Conservation (phyloP, 2,888 invertebrate species). For the Aphrophora alni region DNA sequence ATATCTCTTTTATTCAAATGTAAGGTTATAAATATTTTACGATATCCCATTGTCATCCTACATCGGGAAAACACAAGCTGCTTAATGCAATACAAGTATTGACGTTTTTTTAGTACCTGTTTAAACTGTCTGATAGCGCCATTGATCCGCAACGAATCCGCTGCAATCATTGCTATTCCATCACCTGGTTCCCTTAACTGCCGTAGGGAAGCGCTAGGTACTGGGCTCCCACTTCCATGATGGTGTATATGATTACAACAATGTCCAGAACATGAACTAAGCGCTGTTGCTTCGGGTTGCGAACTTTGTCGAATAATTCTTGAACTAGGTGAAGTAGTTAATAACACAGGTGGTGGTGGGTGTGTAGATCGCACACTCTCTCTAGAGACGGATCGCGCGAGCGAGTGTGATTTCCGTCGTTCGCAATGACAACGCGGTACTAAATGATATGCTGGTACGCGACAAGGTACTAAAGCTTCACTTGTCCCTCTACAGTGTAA, state of each 20-base stretch:
- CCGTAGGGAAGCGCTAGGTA: constrained; percentile 84
- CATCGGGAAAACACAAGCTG: too few species aligned
- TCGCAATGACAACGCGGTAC: constrained; percentile 66
- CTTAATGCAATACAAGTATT: constrained; percentile 6
- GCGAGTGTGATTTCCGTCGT: constrained; percentile 76
- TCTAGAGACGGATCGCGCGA: constrained; percentile 82
- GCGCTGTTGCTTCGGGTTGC: constrained; percentile 76
- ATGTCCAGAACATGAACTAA: constrained; percentile 63
- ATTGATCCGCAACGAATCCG: constrained; percentile 93
- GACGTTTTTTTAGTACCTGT: constrained; percentile 68
- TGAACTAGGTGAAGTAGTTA: constrained; percentile 70
- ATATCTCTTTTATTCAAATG: too few species aligned
- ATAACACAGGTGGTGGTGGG: constrained; percentile 74
- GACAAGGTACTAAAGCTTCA: neutral
- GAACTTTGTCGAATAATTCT: constrained; percentile 90
- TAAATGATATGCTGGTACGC: neutral
- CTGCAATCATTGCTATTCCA: constrained; percentile 93
- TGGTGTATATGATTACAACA: constrained; percentile 58
- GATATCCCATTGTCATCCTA: too few species aligned
- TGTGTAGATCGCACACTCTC: constrained; percentile 65
- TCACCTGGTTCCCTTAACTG: constrained; percentile 84
- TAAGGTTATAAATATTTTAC: too few species aligned
- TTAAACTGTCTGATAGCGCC: constrained; percentile 96
- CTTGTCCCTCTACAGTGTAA: constrained; percentile 71
- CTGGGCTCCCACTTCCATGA: constrained; percentile 61